These are phyloP conservation scores for Gallinago jamesoni DNA, from an alignment of 2,113 vertebrate genomes.

Conservation along the genomic window DNA sequence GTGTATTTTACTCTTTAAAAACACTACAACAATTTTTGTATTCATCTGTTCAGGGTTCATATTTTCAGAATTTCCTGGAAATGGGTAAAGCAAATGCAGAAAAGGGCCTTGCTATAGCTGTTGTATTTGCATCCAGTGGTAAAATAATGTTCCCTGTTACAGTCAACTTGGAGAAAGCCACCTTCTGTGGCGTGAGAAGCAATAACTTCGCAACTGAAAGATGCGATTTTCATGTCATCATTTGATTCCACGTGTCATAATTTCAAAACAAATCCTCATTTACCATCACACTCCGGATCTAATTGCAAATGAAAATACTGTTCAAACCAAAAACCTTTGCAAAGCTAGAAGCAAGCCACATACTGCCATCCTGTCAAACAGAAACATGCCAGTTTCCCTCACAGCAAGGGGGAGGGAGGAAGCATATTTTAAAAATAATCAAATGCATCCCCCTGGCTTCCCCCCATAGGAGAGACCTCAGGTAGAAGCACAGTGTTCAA, in stretches of 20 bases:
- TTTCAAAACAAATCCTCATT: background rate
- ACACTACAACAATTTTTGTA: background rate
- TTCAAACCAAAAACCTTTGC: background rate
- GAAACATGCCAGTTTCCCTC: background rate
- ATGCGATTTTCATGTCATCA: background rate
- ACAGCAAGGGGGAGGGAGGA: background rate
- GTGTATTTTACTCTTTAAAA: background rate
- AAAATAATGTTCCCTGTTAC: background rate
- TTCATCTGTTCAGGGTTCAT: background rate
- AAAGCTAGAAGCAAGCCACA: background rate
- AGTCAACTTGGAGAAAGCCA: background rate
- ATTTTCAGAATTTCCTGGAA: background rate
- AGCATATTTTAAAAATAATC: background rate
- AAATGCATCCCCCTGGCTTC: background rate
- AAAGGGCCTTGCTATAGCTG: background rate
- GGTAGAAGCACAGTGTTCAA: background rate
- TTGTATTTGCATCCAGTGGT: background rate
- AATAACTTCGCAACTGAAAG: background rate
- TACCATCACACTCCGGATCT: background rate
- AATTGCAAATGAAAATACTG: background rate
- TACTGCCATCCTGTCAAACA: background rate
- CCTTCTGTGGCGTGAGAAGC: background rate
- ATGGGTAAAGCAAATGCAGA: background rate
- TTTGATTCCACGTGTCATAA: background rate
- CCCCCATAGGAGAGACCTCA: background rate